These are phyloP conservation scores for Pristionchus exspectatus DNA, from an alignment of 2,888 invertebrate species.

Conservation along the genomic window DNA sequence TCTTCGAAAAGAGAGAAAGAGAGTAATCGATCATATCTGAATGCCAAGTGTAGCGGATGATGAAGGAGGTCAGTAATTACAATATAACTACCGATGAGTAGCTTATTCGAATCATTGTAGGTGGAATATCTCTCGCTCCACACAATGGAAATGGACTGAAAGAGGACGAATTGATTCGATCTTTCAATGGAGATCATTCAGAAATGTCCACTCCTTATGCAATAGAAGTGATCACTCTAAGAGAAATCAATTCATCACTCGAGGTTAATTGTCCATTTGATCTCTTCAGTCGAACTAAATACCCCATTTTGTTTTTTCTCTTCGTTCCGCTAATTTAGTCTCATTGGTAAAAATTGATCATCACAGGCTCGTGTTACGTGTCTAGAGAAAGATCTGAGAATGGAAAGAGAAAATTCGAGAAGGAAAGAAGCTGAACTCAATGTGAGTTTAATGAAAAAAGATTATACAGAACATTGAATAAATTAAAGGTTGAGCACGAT, in stretches of 20 bases:
- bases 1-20: neutral
- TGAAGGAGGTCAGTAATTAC: neutral
- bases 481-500: constrained; percentile 56
- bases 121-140: neutral
- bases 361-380: neutral
- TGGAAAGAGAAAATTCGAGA: constrained; percentile 22
- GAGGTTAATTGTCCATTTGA: neutral
- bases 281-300: neutral
- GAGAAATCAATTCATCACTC: constrained; percentile 6
- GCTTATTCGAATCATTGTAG: neutral
- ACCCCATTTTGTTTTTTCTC: neutral
- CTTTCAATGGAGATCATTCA: neutral
- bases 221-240: constrained; percentile 33
- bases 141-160: constrained; percentile 23
- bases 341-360: neutral
- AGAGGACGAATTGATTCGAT: neutral
- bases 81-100: neutral
- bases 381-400: constrained; percentile 38
- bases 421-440: constrained; percentile 40
- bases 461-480: neutral
- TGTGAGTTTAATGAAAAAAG: constrained; percentile 5
- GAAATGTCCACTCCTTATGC: neutral
- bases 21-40: neutral
- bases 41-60: constrained; percentile 13
- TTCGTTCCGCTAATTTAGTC: neutral